Percentiles rank a stretch among this genome's conserved stretches.
These are phyloP conservation scores for Parnassius smintheus DNA, from an alignment of 2,888 invertebrate genomes.

Conservation along the genomic window DNA sequence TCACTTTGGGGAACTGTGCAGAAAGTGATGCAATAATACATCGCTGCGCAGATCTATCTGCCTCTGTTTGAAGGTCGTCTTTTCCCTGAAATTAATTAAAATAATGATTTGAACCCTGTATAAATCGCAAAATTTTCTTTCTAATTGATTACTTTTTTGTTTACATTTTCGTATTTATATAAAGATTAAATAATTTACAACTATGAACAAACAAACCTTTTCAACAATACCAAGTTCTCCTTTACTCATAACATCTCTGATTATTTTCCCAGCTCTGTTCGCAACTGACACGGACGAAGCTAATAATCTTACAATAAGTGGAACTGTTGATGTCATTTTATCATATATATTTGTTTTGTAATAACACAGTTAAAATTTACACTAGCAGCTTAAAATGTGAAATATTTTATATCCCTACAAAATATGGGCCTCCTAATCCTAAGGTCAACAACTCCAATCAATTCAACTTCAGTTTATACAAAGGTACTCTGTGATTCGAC, in stretches of 20 bases:
- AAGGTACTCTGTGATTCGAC: too few species aligned
- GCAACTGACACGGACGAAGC: slow-evolving; percentile 91
- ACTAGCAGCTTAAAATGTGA: too few species aligned
- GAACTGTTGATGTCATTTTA: slow-evolving; percentile 82
- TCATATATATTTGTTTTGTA: too few species aligned
- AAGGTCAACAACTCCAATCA: too few species aligned
- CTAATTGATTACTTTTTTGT: too few species aligned
- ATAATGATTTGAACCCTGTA: too few species aligned
- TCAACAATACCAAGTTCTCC: slow-evolving; percentile 96
- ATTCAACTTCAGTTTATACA: too few species aligned
- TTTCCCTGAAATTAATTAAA: slow-evolving; percentile 81
- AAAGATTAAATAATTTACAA: slow-evolving; percentile 21
- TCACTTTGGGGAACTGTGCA: slow-evolving; percentile 90
- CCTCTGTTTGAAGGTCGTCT: slow-evolving; percentile 98
- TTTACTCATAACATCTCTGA: slow-evolving; percentile 93
- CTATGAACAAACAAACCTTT: slow-evolving; percentile 81
- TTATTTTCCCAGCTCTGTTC: slow-evolving; percentile 92
- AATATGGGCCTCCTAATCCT: too few species aligned
- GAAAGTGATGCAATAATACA: slow-evolving; percentile 95
- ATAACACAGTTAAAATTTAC: too few species aligned
- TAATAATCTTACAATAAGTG: slow-evolving; percentile 86
- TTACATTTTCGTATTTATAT: too few species aligned
- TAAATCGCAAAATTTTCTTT: too few species aligned
- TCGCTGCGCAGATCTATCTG: slow-evolving; percentile 96
- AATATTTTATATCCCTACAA: too few species aligned